Evolutionary conservation across 2,888 invertebrate species (phyloP).

Genomic region (Yponomeuta evonymella): DNA sequence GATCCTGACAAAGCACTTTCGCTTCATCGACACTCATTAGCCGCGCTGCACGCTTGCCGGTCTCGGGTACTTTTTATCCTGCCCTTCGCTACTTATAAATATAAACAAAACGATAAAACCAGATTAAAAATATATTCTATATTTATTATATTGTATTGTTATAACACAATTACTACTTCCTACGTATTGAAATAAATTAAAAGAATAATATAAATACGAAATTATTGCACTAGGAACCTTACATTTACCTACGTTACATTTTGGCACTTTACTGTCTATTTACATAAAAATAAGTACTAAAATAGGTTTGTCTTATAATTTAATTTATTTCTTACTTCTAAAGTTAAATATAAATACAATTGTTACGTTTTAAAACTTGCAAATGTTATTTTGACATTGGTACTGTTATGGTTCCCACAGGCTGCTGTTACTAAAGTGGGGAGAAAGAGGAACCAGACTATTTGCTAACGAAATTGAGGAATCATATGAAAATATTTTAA

Average conservation of each 20-base stretch:
- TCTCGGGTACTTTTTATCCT: no score
- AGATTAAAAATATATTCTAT: background rate
- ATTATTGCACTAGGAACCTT: background rate
- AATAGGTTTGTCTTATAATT: background rate
- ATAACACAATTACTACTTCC: background rate
- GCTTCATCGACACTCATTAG: no score
- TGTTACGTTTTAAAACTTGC: background rate
- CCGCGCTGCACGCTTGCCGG: no score
- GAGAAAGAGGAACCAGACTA: no score
- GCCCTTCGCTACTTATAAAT: no score
- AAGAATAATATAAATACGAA: background rate
- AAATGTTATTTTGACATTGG: background rate
- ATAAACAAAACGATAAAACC: background rate
- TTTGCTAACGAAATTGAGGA: no score
- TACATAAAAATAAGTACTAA: background rate
- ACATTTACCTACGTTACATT: background rate
- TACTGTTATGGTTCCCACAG: no score
- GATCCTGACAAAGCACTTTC: no score
- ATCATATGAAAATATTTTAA: no score
- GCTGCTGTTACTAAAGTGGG: no score
- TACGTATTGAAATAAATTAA: background rate
- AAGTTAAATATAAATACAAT: background rate
- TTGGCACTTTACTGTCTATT: background rate
- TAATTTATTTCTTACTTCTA: no score
- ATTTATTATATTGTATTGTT: background rate